Evolutionary conservation across 1,140 invertebrate genomes (phyloP).

Genomic region (Neodiprion pinetum): DNA sequence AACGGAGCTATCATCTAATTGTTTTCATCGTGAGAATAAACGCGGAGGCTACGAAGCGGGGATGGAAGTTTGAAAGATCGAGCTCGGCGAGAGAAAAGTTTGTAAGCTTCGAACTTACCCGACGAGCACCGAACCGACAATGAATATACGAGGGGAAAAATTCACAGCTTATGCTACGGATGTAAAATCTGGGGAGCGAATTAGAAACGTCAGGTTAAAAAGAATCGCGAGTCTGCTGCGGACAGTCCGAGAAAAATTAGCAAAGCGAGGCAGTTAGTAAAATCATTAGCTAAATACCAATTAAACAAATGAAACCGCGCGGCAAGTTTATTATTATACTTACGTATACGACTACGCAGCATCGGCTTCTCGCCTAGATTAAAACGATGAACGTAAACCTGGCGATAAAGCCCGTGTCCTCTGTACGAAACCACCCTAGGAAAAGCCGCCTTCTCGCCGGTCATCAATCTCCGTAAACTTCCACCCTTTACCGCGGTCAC

Average conservation of each 20-base stretch:
- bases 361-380: background rate
- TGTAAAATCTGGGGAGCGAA: background rate
- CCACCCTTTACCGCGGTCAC: background rate
- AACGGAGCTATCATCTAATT: no score
- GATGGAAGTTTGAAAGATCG: no score
- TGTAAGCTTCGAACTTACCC: no score
- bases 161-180: background rate
- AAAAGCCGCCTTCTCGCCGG: background rate
- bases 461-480: background rate
- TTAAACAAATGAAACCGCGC: background rate
- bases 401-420: constrained; percentile 1
- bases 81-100: no score
- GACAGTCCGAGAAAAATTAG: background rate
- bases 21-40: no score
- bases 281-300: background rate
- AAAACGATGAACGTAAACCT: constrained; percentile 3
- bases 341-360: no score
- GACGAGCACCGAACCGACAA: no score
- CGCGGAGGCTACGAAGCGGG: no score
- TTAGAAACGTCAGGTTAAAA: background rate
- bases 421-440: background rate
- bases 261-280: background rate
- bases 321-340: no score
- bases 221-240: no score
- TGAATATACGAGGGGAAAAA: background rate